A percentile compares a stretch with the other conserved stretches of the same genome.
Conservation (phyloP, 2,888 invertebrate species). For the Theodoxus fluviatilis region DNA sequence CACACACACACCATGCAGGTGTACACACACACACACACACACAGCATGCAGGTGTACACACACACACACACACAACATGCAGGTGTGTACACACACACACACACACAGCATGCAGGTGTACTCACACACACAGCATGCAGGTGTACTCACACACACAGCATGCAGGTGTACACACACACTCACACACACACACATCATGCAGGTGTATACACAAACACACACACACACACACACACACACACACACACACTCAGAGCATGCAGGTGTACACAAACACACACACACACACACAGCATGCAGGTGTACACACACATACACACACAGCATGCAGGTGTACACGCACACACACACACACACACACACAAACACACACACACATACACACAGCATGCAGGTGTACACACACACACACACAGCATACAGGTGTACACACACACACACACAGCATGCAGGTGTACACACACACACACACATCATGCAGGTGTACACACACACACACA, state of each 20-base stretch:
- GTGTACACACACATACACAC: too few species aligned
- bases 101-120: neutral
- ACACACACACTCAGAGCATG: neutral
- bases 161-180: neutral
- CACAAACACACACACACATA: conserved; percentile 15
- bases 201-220: neutral
- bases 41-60: neutral
- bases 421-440: neutral
- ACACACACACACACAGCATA: neutral
- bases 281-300: too few species aligned
- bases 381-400: neutral
- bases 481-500: neutral
- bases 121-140: neutral
- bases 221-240: too few species aligned
- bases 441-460: neutral
- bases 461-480: neutral
- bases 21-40: conserved; percentile 10
- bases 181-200: conserved; percentile 5
- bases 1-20: conserved; percentile 2
- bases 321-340: neutral
- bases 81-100: neutral
- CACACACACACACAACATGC: conserved; percentile 9
- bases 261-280: too few species aligned
- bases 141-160: neutral
- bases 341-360: conserved; percentile 12